Evolutionary conservation across 2,113 vertebrate genomes (phyloP).

Genomic region (Gavialis gangeticus): DNA sequence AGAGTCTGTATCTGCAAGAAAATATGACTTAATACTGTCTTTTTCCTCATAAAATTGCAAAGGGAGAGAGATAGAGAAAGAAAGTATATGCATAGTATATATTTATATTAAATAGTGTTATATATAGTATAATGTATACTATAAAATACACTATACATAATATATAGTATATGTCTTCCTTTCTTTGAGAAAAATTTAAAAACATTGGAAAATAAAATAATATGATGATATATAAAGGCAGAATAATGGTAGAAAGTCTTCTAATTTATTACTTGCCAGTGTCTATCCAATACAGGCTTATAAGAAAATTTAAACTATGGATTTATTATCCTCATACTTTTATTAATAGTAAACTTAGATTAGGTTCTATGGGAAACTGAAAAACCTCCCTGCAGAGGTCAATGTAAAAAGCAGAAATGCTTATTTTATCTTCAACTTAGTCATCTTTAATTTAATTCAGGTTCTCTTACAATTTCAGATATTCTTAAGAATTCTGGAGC

Average conservation of each 20-base stretch:
- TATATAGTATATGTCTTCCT: too few relatives aligned
- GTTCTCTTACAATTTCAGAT: background rate
- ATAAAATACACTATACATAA: too few relatives aligned
- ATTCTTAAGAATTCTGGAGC: background rate
- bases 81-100: too few relatives aligned
- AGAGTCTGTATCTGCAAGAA: too few relatives aligned
- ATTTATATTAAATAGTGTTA: too few relatives aligned
- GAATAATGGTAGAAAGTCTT: background rate
- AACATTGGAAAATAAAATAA: background rate
- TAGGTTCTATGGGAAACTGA: background rate
- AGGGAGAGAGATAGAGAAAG: too few relatives aligned
- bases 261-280: background rate
- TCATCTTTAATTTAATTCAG: background rate
- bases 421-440: background rate
- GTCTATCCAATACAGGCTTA: background rate
- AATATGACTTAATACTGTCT: too few relatives aligned
- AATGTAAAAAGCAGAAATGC: background rate
- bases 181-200: background rate
- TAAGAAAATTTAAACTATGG: background rate
- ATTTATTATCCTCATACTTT: background rate
- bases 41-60: too few relatives aligned
- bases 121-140: too few relatives aligned
- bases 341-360: background rate
- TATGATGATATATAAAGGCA: background rate
- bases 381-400: background rate